Conservation (phyloP, 2,888 invertebrate genomes). For the Coelogynopora nodosa region DNA sequence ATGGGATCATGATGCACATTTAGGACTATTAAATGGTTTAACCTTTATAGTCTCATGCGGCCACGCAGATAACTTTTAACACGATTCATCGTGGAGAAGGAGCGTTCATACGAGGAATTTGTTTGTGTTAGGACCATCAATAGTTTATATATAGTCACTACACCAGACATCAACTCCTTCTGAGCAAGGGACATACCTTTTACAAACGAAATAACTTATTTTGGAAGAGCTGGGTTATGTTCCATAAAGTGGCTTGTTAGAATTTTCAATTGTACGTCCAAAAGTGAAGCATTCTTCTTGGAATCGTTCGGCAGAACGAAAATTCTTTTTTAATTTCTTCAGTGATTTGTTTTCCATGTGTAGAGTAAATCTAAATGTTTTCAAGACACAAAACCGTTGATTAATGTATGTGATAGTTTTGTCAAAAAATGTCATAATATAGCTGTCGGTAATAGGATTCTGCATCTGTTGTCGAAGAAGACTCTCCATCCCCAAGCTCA, state of each 20-base stretch:
- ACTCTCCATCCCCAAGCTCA: neutral
- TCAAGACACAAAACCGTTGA: neutral
- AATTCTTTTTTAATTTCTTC: neutral
- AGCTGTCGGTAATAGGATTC: neutral
- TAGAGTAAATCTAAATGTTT: neutral
- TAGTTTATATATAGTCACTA: neutral
- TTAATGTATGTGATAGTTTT: neutral
- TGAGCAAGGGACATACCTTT: neutral
- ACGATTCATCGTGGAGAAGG: neutral
- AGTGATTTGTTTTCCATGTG: neutral
- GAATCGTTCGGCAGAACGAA: neutral
- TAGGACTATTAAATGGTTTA: neutral
- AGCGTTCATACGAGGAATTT: neutral
- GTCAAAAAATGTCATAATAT: neutral
- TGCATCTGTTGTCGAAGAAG: neutral
- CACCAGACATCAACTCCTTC: neutral
- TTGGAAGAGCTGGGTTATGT: neutral
- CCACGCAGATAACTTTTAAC: neutral
- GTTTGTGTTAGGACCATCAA: neutral
- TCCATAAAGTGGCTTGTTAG: neutral
- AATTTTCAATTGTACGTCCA: neutral
- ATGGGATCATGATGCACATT: neutral
- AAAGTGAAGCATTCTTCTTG: neutral
- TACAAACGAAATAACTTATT: neutral
- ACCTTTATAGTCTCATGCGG: neutral